These are phyloP conservation scores for Actenoides lindsayi DNA, from an alignment of 2,113 vertebrate genomes.

Conservation along the genomic window DNA sequence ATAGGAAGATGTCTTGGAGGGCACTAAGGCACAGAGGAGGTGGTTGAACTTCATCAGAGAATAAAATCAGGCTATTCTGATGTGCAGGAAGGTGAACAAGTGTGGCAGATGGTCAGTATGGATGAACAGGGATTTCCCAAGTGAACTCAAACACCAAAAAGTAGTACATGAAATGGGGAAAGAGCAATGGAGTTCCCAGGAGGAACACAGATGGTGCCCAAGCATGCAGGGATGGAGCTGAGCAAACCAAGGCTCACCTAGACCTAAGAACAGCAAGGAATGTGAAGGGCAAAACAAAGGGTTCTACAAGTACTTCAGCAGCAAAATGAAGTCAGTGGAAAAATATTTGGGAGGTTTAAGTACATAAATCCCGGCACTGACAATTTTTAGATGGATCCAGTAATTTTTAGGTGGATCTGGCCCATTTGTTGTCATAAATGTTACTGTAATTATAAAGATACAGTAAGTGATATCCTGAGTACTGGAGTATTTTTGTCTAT, in stretches of 20 bases:
- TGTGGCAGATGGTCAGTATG: neutral
- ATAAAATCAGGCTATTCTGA: neutral
- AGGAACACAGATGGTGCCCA: neutral
- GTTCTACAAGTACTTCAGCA: neutral
- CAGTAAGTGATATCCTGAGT: neutral
- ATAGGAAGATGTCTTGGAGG: neutral
- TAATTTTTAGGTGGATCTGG: neutral
- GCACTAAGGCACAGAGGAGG: neutral
- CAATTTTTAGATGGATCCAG: neutral
- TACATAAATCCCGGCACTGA: neutral
- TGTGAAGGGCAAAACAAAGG: neutral
- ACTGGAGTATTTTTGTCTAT: neutral
- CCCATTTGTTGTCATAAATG: neutral
- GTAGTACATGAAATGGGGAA: neutral
- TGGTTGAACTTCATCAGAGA: neutral
- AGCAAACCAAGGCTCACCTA: neutral
- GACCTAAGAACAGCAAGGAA: neutral
- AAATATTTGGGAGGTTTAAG: neutral
- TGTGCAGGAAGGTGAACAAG: neutral
- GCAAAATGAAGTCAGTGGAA: neutral
- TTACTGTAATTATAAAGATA: neutral
- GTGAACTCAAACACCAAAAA: neutral
- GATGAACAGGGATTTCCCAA: neutral
- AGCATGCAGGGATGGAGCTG: neutral
- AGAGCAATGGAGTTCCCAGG: neutral